Base-by-base conservation (phyloP, 2,113 vertebrate genomes). In the Eolophus roseicapilla region DNA sequence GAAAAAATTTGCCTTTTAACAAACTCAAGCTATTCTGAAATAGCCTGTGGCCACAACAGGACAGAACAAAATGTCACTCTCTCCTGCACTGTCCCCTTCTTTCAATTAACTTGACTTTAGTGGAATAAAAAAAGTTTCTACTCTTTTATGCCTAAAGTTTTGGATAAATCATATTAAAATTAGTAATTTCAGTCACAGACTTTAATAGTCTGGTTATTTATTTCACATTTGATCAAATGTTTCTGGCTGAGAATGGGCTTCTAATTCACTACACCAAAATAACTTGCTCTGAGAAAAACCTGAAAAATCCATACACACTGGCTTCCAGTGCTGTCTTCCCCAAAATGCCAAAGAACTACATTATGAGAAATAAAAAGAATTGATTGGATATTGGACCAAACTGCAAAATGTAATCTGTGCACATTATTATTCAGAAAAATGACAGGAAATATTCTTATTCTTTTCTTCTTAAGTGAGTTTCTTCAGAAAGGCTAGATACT, bases 1-100 rank as follows among this genome's bases (percentile, higher is more conserved):
- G 93, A 91, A 88, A 88, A 92, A 86, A 94, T 88, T 25, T 90
- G 87, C 82, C 91, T 91, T 92, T 95, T 90, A 91, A 88, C 80
- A 69, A 92, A 96, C 92, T 92, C 70, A 17, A 63, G 53, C 86
- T 78, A 39, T 73, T 93, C 62, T 83, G 49, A 88, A 96, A 90
- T 44, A 81, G 47, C 76, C 82, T 13, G 11, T 39, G 28, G 84
- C 73, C 83, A 86, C 75, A 59, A 53, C 5, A 52, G 2, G 37
- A 71, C 80, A 91, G 80, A 65, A 91, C 28, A 80, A 95, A 82
- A 84, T 43, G 35, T 53, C 67, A 79, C 68, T 76, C 17, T 25
- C 35, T 81, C 64, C 35, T 68, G 52, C 33, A 44, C 53, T 81
- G 55, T 15, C 53, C 64, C 53, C 64, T 37, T 77, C 76, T 87